phyloP scores from a whole-genome alignment of 92 coral and sea anemone species.

The Plumapathes pennacea region DNA sequence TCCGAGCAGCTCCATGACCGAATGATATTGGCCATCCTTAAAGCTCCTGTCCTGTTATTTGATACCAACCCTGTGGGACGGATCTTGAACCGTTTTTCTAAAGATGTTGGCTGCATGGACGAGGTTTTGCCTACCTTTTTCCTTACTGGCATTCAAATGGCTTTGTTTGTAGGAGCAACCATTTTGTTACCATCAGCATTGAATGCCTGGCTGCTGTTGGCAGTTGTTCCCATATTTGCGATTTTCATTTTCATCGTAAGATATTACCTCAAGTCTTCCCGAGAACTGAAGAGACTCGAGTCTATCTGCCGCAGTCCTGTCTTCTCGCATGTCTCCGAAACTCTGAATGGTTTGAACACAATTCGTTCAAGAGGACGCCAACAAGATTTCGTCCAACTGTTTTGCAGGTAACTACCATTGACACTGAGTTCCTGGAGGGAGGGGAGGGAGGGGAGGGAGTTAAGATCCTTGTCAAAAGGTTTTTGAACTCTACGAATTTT shows the following conservation, averaged over 20 bases:
- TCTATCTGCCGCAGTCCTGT: conserved; percentile 57
- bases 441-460: no score
- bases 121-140: conserved; percentile 73
- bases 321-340: conserved; percentile 64
- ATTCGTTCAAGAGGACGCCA: no score
- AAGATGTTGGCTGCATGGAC: conserved; percentile 72
- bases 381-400: no score
- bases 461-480: no score
- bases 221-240: conserved; percentile 50
- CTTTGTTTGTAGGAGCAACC: conserved; percentile 51
- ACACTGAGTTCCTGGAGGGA: no score
- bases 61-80: conserved; percentile 34
- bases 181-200: conserved; percentile 55
- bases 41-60: conserved; percentile 63
- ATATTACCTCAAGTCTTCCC: conserved; percentile 71
- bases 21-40: conserved; percentile 54
- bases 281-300: conserved; percentile 64
- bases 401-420: no score
- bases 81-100: conserved; percentile 61
- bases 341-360: conserved; percentile 66
- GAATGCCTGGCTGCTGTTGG: conserved; percentile 55
- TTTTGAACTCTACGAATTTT: no score
- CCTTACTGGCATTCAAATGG: conserved; percentile 65
- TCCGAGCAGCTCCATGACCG: conserved; percentile 65
- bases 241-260: conserved; percentile 52